Evolutionary conservation across 2,888 invertebrate genomes (phyloP), one percentile per base, ranked within the genome.

Genomic region (Drosophila multiciliata): DNA sequence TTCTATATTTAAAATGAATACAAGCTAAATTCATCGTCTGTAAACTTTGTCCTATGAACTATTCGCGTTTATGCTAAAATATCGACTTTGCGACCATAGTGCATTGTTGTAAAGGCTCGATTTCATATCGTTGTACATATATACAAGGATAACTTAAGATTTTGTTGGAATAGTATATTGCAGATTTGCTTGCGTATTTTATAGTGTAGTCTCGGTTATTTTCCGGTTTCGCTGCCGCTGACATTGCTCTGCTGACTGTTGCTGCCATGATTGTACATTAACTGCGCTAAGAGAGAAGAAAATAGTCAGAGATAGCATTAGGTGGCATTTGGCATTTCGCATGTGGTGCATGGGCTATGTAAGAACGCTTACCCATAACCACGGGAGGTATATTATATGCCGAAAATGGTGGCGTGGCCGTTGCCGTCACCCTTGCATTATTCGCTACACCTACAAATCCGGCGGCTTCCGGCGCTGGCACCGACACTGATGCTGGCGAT

Each of bases 181-280:
- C 15, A 45, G 23, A 45, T 23, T 45, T 45, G 45, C 45, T 45
- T 45, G 45, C 23, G 15, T 45, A 23, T 64, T 33, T 66, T 29
- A n/a, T 52, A 15, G n/a, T 55, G 54, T 40, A 60, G 45, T 54
- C 32, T 61, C 60, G 77, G 87, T 68, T 84, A 84, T 84, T 84
- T 84, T 23, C 75, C 76, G 11, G 85, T 49, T 17, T 85, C 85
- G 32, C 70, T 72, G 55, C 78, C 83, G 29, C 83, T 83, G 53
- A 75, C 72, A 15, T 70, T 80, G 67, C 81, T 75, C 38, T 80
- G 87, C 50, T 87, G 85, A 50, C 85, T 84, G 48, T 60, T 73
- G 12, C 87, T 79, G n/a, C 75, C 78, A 42, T 83, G 83, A 26
- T 78, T 84, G 66, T 87, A 84, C 82, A 87, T 87, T 40, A 84